Evolutionary conservation across 2,113 vertebrate genomes (phyloP), one percentile per base, ranked within the genome.

Genomic region (Columbina picui): DNA sequence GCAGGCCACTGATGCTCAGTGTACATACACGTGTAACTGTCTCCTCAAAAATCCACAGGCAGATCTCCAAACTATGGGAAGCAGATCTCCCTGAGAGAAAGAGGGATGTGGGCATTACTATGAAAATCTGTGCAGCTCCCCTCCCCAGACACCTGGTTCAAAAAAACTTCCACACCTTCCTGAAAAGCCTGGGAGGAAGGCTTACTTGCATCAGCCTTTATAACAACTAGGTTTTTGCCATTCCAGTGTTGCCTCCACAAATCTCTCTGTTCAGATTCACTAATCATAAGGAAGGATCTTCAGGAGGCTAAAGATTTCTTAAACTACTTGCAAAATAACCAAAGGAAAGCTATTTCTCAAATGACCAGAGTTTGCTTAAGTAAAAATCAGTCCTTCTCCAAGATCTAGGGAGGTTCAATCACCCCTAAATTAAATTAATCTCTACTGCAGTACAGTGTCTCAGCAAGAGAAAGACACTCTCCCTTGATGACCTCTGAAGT

Each of bases 261-360:
- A 60, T n/a, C 25, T n/a, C 39, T 65, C 75, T 61, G n/a, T 43
- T 86, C 34, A 88, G 41, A 75, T 50, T 73, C 59, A 76, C 34
- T 30, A 50, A 6, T 32, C 38, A 26, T 2, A 83, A 80, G 1
- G 1, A 92, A 92, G 43, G 45, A 76, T 86, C 22, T 12, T 45
- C 30, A 23, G 50, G 45, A 94, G 12, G 20, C 61, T 41, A 47
- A 87, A 45, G 9, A 27, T 53, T 69, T 83, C 75, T 16, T 12
- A 90, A 89, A 80, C 29, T 78, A 73, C 79, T 9, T 36, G 29
- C n/a, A 84, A 77, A 92, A 80, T 36, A 92, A 77, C 25, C 39
- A 49, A 71, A 73, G 41, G 59, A 81, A 78, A 82, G 10, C 11
- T 87, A 15, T 76, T 65, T 88, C 23, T 73, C 29, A 87, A 63